Base-by-base conservation (phyloP, 2,888 invertebrate species). In the Lasius platythorax region DNA sequence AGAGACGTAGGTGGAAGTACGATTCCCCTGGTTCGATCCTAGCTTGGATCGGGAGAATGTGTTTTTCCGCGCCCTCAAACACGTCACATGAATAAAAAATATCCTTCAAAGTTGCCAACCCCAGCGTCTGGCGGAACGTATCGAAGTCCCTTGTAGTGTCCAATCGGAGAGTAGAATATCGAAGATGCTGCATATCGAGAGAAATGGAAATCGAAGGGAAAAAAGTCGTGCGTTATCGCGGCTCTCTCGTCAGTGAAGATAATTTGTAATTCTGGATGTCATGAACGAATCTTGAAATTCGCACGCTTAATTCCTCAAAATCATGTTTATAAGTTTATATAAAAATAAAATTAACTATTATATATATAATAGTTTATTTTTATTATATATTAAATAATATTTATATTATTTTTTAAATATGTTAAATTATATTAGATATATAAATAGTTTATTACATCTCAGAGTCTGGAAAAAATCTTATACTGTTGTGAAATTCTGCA, bases 61-160 rank as follows among this genome's bases (percentile, higher is more conserved):
- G 93, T 93, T 94, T 94, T 94, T 94, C 93, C 93, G 92, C 94
- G 91, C 94, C 93, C 94, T 94, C 93, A 92, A 93, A 93, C 93
- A 93, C 94, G 94, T 94, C 94, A 91, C 94, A 94, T 94, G 94
- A 94, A 94, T 94, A 94, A 94, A 94, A 94, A 94, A 94, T 94
- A 93, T 93, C 94, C 93, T 94, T 94, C 94, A 94, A 94, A 94
- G 92, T 93, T 94, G 92, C 93, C 92, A 91, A 91, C 91, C 92
- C 91, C 90, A 92, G 91, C 92, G 90, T 92, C 92, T 91, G 85
- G 82, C 81, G 82, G 83, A 63, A 50, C 84, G 63, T 67, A 70
- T 33, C 70, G 78, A 82, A 88, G 83, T 68, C 75, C 84, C 84
- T 85, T 85, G n/a, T 70, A 68, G 37, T 50, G 82, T 67, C 50